Evolutionary conservation across 2,888 invertebrate species (phyloP).

Genomic region (Syrista parreyssii): DNA sequence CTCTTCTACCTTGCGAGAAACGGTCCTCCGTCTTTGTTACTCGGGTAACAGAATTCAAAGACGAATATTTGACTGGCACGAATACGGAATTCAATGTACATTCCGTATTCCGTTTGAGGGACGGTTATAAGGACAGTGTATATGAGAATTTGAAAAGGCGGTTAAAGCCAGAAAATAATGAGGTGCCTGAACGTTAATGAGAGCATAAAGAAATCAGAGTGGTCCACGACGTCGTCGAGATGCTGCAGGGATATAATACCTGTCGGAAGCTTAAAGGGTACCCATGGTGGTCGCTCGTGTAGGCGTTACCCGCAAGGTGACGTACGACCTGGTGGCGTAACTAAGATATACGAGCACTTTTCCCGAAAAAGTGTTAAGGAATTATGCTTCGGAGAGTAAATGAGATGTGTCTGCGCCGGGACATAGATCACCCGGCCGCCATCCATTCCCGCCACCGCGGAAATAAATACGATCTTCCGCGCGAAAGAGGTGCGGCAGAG

Average conservation of each 20-base stretch:
- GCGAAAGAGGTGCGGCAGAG: conserved; percentile 24
- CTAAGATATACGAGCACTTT: conserved; percentile 61
- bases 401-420: conserved; percentile 68
- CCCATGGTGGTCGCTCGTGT: neutral
- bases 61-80: neutral
- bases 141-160: neutral
- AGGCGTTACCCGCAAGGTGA: conserved; percentile 10
- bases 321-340: conserved; percentile 51
- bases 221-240: neutral
- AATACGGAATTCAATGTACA: neutral
- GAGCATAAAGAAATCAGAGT: neutral
- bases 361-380: conserved; percentile 68
- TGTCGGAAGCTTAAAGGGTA: conserved; percentile 12
- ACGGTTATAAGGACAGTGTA: neutral
- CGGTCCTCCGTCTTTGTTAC: neutral
- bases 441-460: conserved; percentile 45
- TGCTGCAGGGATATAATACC: conserved; percentile 16
- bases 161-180: neutral
- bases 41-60: neutral
- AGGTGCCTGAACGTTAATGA: neutral
- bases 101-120: neutral
- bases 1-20: neutral
- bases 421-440: conserved; percentile 42
- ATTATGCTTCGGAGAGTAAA: conserved; percentile 69
- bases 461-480: conserved; percentile 60